Percentiles rank a stretch among this genome's conserved stretches.
These are phyloP conservation scores for Cecropterus lyciades DNA, from an alignment of 1,140 invertebrate genomes.

Conservation along the genomic window DNA sequence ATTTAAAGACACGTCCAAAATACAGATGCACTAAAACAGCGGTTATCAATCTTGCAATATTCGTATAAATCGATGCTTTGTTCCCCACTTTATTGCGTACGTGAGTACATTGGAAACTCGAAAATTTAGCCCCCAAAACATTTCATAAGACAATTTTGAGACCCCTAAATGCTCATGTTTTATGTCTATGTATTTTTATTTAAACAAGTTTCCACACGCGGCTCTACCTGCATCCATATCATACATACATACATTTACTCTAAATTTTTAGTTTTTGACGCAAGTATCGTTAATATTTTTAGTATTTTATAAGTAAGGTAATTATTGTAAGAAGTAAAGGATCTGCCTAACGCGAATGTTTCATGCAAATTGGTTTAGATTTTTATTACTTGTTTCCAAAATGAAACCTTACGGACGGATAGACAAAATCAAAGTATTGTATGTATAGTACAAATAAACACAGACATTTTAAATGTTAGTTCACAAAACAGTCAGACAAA, in stretches of 20 bases:
- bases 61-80: slow-evolving; percentile 40
- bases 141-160: slow-evolving; percentile 67
- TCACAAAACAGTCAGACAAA: too few species aligned
- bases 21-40: slow-evolving; percentile 13
- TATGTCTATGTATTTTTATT: slow-evolving; percentile 78
- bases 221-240: too few species aligned
- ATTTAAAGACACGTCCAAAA: slow-evolving; percentile 10
- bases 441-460: too few species aligned
- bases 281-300: background rate
- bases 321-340: too few species aligned
- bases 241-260: background rate
- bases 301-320: too few species aligned
- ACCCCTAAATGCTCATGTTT: slow-evolving; percentile 72
- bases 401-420: too few species aligned
- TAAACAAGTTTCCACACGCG: slow-evolving; percentile 41
- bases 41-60: slow-evolving; percentile 43
- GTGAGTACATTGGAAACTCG: slow-evolving; percentile 64
- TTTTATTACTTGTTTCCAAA: too few species aligned
- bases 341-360: too few species aligned
- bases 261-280: background rate
- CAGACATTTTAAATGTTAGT: too few species aligned
- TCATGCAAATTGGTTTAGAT: too few species aligned
- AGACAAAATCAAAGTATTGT: too few species aligned
- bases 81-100: slow-evolving; percentile 64
- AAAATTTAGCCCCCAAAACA: slow-evolving; percentile 59